Evolutionary conservation across 2,888 invertebrate genomes (phyloP), one percentile per base, ranked within the genome.

Genomic region (Lithosia quadra): DNA sequence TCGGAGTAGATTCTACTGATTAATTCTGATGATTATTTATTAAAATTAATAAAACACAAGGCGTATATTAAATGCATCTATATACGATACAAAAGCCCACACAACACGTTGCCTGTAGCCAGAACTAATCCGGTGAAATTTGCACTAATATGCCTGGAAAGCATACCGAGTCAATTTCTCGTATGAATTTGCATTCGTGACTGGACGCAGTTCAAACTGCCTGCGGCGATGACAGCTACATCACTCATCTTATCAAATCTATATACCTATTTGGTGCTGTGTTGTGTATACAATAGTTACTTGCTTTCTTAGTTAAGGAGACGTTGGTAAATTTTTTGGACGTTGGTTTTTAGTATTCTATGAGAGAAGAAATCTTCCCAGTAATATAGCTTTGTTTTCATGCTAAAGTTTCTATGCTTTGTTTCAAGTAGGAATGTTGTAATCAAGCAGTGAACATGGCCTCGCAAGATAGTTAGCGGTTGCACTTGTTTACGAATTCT

Each of bases 171-270:
- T 86, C 87, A 84, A 88, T 88, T 86, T 81, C 88, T 85, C 83
- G 85, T 88, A 88, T 88, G 86, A 88, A 92, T 92, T 92, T 90
- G 88, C 90, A 92, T 92, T 88, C 83, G 86, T 86, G 84, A 85
- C 86, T 87, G 88, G 85, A 85, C 81, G 80, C 81, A 80, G 87
- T 87, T 88, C 86, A 85, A 87, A 83, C 87, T 88, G 92, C 91
- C 90, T 78, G 82, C 79, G 86, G 92, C 89, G 86, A 81, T 87
- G 91, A 89, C 89, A 89, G 85, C 77, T 87, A 86, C 84, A 88
- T 90, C 90, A 87, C 77, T 90, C 87, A 88, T 79, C 74, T 67
- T 71, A 75, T 59, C 49, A 71, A 55, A 69, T 76, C 79, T 69
- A 73, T 67, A 28, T 49, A 49, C 63, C 58, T 55, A 67, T 60